Evolutionary conservation across 2,888 invertebrate genomes (phyloP).

Genomic region (Rambutsinella grinnellia): DNA sequence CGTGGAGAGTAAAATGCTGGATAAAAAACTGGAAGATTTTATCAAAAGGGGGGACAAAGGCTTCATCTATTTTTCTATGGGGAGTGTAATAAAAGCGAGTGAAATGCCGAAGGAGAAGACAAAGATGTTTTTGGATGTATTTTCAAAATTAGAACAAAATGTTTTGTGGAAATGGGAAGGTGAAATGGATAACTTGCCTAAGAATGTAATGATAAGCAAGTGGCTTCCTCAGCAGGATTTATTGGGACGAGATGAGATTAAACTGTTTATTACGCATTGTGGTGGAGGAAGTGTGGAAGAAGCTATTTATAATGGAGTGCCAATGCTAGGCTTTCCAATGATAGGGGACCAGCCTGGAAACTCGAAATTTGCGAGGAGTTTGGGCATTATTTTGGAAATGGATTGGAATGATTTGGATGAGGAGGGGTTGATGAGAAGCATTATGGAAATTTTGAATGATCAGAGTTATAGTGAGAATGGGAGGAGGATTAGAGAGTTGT

Average conservation of each 20-base stretch:
- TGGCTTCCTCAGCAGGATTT: slow-evolving; percentile 78
- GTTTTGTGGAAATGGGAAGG: slow-evolving; percentile 89
- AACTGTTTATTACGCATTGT: background rate
- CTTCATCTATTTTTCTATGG: too few relatives aligned
- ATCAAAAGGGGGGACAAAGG: slow-evolving; percentile 32
- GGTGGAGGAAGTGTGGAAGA: background rate
- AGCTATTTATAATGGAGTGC: background rate
- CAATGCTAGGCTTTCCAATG: background rate
- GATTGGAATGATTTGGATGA: slow-evolving; percentile 25
- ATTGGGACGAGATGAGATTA: background rate
- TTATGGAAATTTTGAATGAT: slow-evolving; percentile 23
- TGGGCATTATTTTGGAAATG: slow-evolving; percentile 19
- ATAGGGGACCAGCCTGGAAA: slow-evolving; percentile 3
- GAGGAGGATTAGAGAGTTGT: slow-evolving; percentile 20
- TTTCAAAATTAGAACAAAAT: too few relatives aligned
- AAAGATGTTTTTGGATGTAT: too few relatives aligned
- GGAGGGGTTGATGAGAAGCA: slow-evolving; percentile 1
- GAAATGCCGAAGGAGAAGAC: too few relatives aligned
- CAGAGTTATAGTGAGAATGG: slow-evolving; percentile 41
- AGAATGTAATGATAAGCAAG: slow-evolving; percentile 75
- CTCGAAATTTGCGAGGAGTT: slow-evolving; percentile 8
- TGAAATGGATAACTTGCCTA: slow-evolving; percentile 73
- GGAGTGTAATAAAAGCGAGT: too few relatives aligned
- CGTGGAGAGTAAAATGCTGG: slow-evolving; percentile 59
- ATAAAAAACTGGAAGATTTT: slow-evolving; percentile 44